A percentile compares a stretch with the other conserved stretches of the same genome.
Evolutionary conservation across 1,140 invertebrate genomes (phyloP).

Genomic region (Argopecten irradians): DNA sequence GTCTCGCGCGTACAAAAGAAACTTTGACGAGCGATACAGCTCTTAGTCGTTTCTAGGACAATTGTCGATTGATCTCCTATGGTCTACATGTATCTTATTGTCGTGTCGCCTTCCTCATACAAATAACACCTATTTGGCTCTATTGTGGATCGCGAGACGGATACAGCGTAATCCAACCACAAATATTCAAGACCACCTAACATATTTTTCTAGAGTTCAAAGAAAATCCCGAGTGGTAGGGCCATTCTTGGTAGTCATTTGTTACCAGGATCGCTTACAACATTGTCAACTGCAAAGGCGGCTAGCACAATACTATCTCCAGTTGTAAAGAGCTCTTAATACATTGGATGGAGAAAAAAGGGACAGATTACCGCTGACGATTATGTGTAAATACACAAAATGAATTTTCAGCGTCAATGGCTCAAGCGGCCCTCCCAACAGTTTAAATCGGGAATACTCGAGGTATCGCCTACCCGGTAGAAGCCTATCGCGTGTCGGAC

Average conservation of each 20-base stretch:
- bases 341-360: constrained; percentile 21
- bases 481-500: constrained; percentile 13
- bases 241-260: constrained; percentile 8
- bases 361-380: constrained; percentile 19
- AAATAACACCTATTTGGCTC: background rate
- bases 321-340: constrained; percentile 17
- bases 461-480: background rate
- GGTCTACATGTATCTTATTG: constrained; percentile 7
- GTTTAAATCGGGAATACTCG: background rate
- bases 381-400: constrained; percentile 18
- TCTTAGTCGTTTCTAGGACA: constrained; percentile 20
- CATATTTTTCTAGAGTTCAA: constrained; percentile 12
- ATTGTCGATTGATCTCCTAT: background rate
- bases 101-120: background rate
- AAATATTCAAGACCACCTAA: constrained; percentile 18
- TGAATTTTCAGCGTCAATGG: constrained; percentile 10
- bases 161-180: constrained; percentile 1
- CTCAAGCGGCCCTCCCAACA: constrained; percentile 12
- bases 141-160: background rate
- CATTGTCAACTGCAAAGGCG: constrained; percentile 15
- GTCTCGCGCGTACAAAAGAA: background rate
- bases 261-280: constrained; percentile 13
- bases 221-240: background rate
- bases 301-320: constrained; percentile 15
- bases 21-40: background rate